Evolutionary conservation across 2,888 invertebrate species (phyloP), one percentile per base, ranked within the genome.

Genomic region (Cremastinae sp.): DNA sequence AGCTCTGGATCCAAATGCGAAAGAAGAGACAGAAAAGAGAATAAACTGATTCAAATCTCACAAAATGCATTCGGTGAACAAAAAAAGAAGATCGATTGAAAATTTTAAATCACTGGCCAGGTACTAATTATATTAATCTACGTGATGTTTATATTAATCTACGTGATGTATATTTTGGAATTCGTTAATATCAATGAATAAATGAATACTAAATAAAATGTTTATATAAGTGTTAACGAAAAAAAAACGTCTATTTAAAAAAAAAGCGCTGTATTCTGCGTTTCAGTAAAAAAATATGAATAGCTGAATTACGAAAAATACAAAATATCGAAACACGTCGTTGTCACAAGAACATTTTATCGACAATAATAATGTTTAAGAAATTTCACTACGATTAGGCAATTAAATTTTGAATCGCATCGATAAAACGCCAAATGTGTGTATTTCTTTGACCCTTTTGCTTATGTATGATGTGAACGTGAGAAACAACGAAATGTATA

Each of bases 351-450:
- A 84, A 81, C 80, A 85, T 84, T 88, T 83, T 88, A 87, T 86
- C 85, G 89, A 89, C 89, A 89, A 89, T 89, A 88, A 89, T 88
- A 86, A 84, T 84, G 83, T 83, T 87, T 88, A 88, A 87, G 88
- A 79, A 83, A 83, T 85, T 84, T 81, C 85, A 87, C 85, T 86
- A 85, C 80, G 87, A 39, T 16, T 72, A 82, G 39, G 58, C 37
- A 56, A 58, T 58, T 68, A 20, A 71, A 70, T 65, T 37, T 51
- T 69, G 8, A 9, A 51, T 49, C 41, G 18, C 41, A 51, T 41
- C 35, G 12, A 28, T 20, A 47, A 12, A 61, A 69, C n/a, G 16
- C 58, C 62, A 12, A 41, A 58, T 56, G 64, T 35, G 68, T 56
- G 2, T 18, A 41, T 39, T 55, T 45, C 28, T 43, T 43, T 56